Percentiles rank a stretch among this genome's conserved stretches.
Evolutionary conservation across 2,888 invertebrate genomes (phyloP).

Genomic region (Xiphydria camelus): DNA sequence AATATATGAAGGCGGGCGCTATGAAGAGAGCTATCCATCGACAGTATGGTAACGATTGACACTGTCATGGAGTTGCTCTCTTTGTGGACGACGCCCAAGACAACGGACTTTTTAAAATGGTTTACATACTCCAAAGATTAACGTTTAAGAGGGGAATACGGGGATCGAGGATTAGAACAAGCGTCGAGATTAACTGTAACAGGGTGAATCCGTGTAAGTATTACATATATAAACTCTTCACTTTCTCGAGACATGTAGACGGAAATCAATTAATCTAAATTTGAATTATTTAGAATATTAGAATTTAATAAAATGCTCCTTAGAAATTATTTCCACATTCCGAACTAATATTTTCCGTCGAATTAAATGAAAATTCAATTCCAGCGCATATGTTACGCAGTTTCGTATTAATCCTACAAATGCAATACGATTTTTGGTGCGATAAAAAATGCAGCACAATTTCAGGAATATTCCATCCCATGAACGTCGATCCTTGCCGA

Average conservation of each 20-base stretch:
- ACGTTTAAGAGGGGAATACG: not conserved
- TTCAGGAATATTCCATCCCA: too few relatives aligned
- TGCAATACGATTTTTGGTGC: not conserved
- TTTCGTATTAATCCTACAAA: not conserved
- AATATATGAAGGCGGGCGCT: conserved; percentile 43
- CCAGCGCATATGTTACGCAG: not conserved
- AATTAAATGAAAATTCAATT: conserved; percentile 3
- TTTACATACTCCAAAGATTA: too few relatives aligned
- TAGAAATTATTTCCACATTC: too few relatives aligned
- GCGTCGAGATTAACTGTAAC: not conserved
- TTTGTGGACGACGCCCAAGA: conserved; percentile 87
- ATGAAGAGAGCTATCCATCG: conserved; percentile 99
- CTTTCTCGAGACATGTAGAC: too few relatives aligned
- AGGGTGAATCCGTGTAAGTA: too few relatives aligned
- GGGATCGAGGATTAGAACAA: too few relatives aligned
- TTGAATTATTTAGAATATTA: too few relatives aligned
- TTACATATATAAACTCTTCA: too few relatives aligned
- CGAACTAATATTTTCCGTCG: conserved; percentile 1
- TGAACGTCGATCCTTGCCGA: too few relatives aligned
- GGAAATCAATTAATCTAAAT: too few relatives aligned
- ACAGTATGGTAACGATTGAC: conserved; percentile 90
- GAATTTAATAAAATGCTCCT: too few relatives aligned
- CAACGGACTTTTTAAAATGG: conserved; percentile 49
- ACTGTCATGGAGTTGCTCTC: conserved; percentile 99
- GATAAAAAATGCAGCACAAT: not conserved